These are phyloP conservation scores for Spicauda simplicius DNA, from an alignment of 2,888 invertebrate genomes.

Conservation along the genomic window DNA sequence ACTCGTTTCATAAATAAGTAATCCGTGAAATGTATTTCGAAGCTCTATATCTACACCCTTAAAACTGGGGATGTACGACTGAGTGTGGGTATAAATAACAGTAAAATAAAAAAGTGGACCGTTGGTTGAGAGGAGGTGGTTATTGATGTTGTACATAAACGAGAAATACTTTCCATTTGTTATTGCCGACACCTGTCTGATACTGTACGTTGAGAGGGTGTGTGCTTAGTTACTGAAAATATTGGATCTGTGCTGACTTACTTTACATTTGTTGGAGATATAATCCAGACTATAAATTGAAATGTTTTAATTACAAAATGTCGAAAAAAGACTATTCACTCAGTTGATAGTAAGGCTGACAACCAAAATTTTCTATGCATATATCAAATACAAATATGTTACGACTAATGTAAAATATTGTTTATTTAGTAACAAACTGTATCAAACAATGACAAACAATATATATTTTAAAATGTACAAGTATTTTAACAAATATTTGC, in stretches of 20 bases:
- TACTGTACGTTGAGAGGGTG: constrained; percentile 20
- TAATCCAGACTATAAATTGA: too few species aligned
- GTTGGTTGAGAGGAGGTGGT: constrained; percentile 44
- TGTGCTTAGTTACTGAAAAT: constrained; percentile 1
- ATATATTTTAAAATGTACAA: too few species aligned
- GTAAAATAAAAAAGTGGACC: constrained; percentile 38
- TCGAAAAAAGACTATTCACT: too few species aligned
- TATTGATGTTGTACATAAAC: constrained; percentile 53
- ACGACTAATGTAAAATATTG: too few species aligned
- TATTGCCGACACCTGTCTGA: constrained; percentile 49
- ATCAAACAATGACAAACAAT: too few species aligned
- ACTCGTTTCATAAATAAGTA: background rate
- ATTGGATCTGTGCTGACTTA: background rate
- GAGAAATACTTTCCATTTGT: constrained; percentile 55
- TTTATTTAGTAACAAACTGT: too few species aligned
- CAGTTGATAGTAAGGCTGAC: too few species aligned
- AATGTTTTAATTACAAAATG: too few species aligned
- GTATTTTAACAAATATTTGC: too few species aligned
- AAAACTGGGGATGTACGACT: constrained; percentile 13
- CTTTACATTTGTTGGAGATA: background rate
- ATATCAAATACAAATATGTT: too few species aligned
- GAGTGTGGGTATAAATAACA: constrained; percentile 36
- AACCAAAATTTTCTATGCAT: too few species aligned
- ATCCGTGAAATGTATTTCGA: constrained; percentile 15
- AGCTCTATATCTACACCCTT: constrained; percentile 5